phyloP scores from a whole-genome alignment of 2,888 invertebrate genomes.

The Cepaea hortensis region DNA sequence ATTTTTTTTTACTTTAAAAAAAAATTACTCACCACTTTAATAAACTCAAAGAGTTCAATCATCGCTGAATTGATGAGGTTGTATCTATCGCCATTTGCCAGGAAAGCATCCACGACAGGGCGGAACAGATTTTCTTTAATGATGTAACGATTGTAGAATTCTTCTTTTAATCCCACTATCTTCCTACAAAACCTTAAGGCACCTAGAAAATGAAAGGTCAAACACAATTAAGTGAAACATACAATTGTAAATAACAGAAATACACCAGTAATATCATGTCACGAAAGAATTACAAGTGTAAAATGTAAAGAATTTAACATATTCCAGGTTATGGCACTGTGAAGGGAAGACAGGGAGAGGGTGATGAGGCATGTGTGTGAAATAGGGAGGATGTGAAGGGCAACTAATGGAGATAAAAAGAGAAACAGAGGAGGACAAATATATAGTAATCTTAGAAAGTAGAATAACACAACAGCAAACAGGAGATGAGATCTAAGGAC shows the following conservation, averaged over 20 bases:
- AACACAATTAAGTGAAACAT: not conserved
- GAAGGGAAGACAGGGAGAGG: too few relatives aligned
- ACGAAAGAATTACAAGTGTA: too few relatives aligned
- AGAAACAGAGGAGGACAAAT: too few relatives aligned
- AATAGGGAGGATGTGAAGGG: too few relatives aligned
- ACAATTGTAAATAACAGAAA: not conserved
- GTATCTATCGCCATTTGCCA: conserved; percentile 96
- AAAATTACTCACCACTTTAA: conserved; percentile 83
- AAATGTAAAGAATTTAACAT: too few relatives aligned
- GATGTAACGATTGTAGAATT: conserved; percentile 97
- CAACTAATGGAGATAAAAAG: too few relatives aligned
- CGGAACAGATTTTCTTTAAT: conserved; percentile 95
- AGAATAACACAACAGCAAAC: too few relatives aligned
- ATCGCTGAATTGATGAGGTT: conserved; percentile 99
- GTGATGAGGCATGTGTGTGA: too few relatives aligned
- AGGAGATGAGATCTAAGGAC: too few relatives aligned
- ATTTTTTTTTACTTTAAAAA: not conserved
- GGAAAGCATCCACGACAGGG: conserved; percentile 96
- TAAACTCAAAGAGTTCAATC: conserved; percentile 99
- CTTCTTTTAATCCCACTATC: conserved; percentile 97
- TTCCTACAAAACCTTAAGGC: conserved; percentile 97
- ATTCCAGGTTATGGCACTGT: too few relatives aligned
- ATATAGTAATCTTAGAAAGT: too few relatives aligned
- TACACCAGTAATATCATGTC: not conserved
- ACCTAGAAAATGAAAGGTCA: conserved; percentile 77